Base-by-base conservation (phyloP, 2,797 vertebrate species). In the Loris lydekkerianus region DNA sequence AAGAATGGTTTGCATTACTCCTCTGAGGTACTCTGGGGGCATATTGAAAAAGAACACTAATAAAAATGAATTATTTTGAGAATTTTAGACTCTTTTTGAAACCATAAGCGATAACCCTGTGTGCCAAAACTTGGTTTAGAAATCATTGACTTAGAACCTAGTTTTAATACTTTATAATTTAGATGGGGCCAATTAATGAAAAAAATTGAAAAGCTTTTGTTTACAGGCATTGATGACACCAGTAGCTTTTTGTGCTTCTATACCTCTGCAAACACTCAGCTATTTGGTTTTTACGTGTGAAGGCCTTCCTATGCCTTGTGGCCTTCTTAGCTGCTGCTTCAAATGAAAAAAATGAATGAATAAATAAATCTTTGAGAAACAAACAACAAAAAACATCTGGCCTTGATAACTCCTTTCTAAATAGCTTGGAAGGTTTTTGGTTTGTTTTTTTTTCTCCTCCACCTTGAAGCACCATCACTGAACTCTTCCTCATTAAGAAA, bases 281-380 rank as follows among this genome's bases (percentile, higher is more conserved):
- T 31, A 0, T 69, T 96, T 46, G 31, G 37, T 34, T 65, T 93
- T 90, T 23, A 3, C 14, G 14, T 91, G 46, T 69, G 20, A 67
- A 53, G n/a, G 7, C 43, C 3, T 82, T 93, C 23, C 67, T 43
- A 49, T 7, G 40, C 25, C 75, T 92, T n/a, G 4, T 95, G 88
- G 81, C 67, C 43, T 56, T 82, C 78, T 0, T 72, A 89, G 69
- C 73, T 21, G 56, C 67, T 61, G 15, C 40, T 86, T 96, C 95
- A 96, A 95, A 83, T 0, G 63, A 60, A 87, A 96, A 87, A 17
- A 63, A 49, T 61, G 67, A 63, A 29, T 63, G 11, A 15, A 23
- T 23, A 1, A 60, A 31, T 31, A 89, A 91, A n/a, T 69, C 23
- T 93, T 72, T 76, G 63, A 96, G 75, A 94, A 96, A 86, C 78